phyloP scores from a whole-genome alignment of 1,140 invertebrate genomes.

The Arion vulgaris region DNA sequence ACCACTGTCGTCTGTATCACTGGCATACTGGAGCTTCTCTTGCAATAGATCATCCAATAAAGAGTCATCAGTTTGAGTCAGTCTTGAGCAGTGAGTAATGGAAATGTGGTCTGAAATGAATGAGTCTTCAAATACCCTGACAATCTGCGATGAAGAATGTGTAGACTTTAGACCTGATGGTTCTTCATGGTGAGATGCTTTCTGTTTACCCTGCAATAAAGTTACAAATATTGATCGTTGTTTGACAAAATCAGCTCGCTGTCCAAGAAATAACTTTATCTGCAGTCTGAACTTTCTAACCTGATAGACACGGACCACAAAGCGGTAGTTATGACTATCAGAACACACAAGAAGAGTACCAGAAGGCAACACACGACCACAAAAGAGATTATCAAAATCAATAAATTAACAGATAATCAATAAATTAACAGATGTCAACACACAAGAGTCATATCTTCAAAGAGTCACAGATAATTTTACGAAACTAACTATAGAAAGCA shows the following conservation, averaged over 20 bases:
- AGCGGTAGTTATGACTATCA: no score
- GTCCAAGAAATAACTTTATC: no score
- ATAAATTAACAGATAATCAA: no score
- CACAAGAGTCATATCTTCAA: no score
- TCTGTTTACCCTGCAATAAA: not conserved
- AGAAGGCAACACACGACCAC: no score
- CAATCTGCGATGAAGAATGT: conserved; percentile 3
- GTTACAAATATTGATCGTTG: not conserved
- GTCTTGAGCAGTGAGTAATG: not conserved
- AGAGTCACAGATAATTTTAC: no score
- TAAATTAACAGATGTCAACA: no score
- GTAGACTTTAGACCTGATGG: not conserved
- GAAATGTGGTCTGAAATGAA: not conserved
- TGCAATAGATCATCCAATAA: conserved; percentile 40
- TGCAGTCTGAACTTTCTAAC: no score
- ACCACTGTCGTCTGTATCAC: conserved; percentile 3
- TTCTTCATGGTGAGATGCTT: conserved; percentile 6
- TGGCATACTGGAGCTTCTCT: not conserved
- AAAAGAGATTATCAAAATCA: no score
- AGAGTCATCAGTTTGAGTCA: conserved; percentile 42
- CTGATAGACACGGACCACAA: no score
- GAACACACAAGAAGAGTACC: no score
- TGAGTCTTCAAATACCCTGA: conserved; percentile 36
- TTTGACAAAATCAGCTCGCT: not conserved
- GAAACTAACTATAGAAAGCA: no score